These are phyloP conservation scores for Myanophis thanlyinensis DNA, from an alignment of 2,113 vertebrate genomes.

Conservation along the genomic window DNA sequence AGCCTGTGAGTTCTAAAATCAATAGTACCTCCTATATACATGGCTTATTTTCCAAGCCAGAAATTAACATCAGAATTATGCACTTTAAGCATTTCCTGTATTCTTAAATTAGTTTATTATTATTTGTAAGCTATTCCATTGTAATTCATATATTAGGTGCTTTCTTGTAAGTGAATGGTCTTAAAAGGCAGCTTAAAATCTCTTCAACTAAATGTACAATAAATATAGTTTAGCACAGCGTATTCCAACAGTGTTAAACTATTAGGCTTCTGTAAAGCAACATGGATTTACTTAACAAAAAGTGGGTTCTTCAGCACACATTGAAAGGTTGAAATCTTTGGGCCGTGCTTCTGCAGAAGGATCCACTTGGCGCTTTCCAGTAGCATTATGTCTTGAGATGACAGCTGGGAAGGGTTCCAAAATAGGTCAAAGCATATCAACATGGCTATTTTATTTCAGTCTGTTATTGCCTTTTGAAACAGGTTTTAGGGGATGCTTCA, in stretches of 20 bases:
- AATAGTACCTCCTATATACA: background rate
- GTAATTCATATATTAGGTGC: background rate
- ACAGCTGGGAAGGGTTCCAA: background rate
- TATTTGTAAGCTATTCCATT: background rate
- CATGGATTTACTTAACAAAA: background rate
- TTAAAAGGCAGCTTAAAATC: background rate
- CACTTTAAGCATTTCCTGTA: background rate
- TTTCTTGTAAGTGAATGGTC: background rate
- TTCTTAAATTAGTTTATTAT: background rate
- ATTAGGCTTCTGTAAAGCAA: background rate
- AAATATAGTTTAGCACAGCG: background rate
- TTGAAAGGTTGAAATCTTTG: background rate
- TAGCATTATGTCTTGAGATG: background rate
- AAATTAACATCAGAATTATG: slow-evolving; percentile 1
- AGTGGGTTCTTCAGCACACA: background rate
- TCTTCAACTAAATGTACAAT: background rate
- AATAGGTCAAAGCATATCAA: background rate
- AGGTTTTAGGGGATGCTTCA: background rate
- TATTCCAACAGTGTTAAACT: background rate
- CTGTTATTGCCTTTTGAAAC: background rate
- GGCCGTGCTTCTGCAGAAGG: background rate
- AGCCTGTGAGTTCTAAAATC: background rate
- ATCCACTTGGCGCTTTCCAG: background rate
- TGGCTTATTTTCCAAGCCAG: background rate
- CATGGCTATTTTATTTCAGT: background rate